phyloP scores from a whole-genome alignment of 64 coral and sea anemone genomes.

The Pocillopora damicornis region DNA sequence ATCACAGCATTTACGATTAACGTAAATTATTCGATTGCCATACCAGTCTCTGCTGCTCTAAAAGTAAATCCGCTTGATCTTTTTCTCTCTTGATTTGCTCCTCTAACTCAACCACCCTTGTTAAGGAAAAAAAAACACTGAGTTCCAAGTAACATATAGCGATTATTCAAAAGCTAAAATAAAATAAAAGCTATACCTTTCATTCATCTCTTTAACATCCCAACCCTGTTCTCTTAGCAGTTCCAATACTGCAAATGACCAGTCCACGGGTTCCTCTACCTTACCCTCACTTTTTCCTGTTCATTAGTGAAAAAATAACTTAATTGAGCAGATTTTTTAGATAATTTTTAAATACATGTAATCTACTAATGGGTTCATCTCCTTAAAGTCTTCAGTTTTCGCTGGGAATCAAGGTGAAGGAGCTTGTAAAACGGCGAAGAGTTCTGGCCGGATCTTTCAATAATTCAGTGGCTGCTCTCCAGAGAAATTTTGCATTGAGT shows the following conservation, averaged over 20 bases:
- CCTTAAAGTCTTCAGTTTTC: too few relatives aligned
- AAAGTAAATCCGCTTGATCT: constrained; percentile 75
- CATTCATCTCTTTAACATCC: constrained; percentile 88
- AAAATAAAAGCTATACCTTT: constrained; percentile 47
- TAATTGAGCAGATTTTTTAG: not conserved
- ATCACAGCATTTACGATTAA: not conserved
- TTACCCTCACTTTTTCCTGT: constrained; percentile 54
- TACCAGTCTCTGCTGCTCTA: constrained; percentile 92
- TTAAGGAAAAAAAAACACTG: not conserved
- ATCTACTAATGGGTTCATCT: too few relatives aligned
- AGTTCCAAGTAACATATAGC: not conserved
- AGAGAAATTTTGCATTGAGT: too few relatives aligned
- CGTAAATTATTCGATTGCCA: not conserved
- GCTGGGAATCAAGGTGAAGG: too few relatives aligned
- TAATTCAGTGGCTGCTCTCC: too few relatives aligned
- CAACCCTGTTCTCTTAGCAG: constrained; percentile 87
- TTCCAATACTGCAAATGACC: constrained; percentile 94
- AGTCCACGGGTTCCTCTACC: constrained; percentile 85
- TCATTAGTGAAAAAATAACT: not conserved
- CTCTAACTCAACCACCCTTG: constrained; percentile 87
- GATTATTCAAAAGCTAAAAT: not conserved
- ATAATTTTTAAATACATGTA: not conserved
- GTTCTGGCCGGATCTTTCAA: too few relatives aligned
- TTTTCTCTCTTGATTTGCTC: constrained; percentile 91
- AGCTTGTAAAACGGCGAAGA: too few relatives aligned